These are phyloP conservation scores for Sisyra nigra DNA, from an alignment of 2,888 invertebrate genomes.

Conservation along the genomic window DNA sequence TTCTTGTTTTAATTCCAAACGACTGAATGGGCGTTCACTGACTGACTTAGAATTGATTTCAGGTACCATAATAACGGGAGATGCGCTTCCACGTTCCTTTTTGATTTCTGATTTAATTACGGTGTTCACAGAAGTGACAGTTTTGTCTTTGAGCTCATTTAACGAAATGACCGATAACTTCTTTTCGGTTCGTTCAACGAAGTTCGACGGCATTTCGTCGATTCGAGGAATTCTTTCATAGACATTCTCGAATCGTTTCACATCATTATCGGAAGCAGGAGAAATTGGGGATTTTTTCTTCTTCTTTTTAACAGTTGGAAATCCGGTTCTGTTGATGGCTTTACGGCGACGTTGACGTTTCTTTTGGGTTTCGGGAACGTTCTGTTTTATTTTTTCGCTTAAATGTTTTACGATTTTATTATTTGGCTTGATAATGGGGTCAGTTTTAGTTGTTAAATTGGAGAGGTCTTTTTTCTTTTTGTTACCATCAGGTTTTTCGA, in stretches of 20 bases:
- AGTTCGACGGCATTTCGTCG: slow-evolving; percentile 49
- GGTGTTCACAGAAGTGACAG: not conserved
- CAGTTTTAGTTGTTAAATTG: too few species aligned
- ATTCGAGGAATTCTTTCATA: slow-evolving; percentile 54
- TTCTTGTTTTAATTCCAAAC: not conserved
- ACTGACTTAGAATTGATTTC: not conserved
- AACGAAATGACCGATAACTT: slow-evolving; percentile 1
- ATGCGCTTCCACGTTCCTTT: not conserved
- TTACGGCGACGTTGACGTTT: slow-evolving; percentile 47
- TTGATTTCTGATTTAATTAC: not conserved
- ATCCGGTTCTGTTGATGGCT: slow-evolving; percentile 73
- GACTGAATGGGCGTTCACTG: not conserved
- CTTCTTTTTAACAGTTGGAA: slow-evolving; percentile 69
- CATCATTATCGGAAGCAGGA: slow-evolving; percentile 8
- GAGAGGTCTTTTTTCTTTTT: slow-evolving; percentile 19
- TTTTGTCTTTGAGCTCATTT: slow-evolving; percentile 2
- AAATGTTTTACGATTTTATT: not conserved
- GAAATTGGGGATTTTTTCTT: slow-evolving; percentile 41
- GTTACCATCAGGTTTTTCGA: slow-evolving; percentile 14
- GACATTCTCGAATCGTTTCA: slow-evolving; percentile 8
- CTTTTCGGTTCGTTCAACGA: slow-evolving; percentile 39
- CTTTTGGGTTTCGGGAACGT: not conserved
- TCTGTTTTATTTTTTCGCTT: not conserved
- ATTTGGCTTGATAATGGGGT: too few species aligned
- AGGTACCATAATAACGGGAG: not conserved